These are phyloP conservation scores for Ammodramus savannarum DNA, from an alignment of 2,113 vertebrate genomes.

Conservation along the genomic window DNA sequence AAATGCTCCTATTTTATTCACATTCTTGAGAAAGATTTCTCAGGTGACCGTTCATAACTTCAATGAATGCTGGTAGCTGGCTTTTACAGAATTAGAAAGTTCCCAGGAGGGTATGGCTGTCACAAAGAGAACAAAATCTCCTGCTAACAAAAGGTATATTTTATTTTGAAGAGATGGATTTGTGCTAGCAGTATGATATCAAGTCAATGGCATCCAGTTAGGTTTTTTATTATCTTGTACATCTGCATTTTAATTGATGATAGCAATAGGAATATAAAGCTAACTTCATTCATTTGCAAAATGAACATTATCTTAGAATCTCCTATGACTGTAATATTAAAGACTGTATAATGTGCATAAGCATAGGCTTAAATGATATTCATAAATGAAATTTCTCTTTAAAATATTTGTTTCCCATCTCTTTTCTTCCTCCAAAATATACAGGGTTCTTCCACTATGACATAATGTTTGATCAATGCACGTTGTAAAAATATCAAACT, in stretches of 20 bases:
- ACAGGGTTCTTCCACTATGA: not conserved
- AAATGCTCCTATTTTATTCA: not conserved
- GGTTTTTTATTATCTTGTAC: not conserved
- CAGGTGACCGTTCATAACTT: not conserved
- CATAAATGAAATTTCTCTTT: conserved; percentile 35
- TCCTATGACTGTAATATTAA: conserved; percentile 2
- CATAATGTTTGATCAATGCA: not conserved
- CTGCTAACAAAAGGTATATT: not conserved
- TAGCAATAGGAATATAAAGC: not conserved
- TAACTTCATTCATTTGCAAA: conserved; percentile 33
- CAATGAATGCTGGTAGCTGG: not conserved
- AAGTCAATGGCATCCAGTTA: not conserved
- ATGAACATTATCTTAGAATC: not conserved
- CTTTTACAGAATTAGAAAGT: not conserved
- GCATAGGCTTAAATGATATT: not conserved
- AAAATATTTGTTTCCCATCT: conserved; percentile 31
- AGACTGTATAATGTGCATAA: not conserved
- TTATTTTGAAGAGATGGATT: not conserved
- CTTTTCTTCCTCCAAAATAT: not conserved
- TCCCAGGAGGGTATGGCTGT: not conserved
- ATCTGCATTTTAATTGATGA: not conserved
- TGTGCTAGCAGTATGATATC: not conserved
- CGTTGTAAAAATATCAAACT: not conserved
- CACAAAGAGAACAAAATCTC: not conserved
- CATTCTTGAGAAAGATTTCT: not conserved